These are phyloP conservation scores for Vicugna pacos DNA, from an alignment of 2,113 vertebrate genomes.

Conservation along the genomic window DNA sequence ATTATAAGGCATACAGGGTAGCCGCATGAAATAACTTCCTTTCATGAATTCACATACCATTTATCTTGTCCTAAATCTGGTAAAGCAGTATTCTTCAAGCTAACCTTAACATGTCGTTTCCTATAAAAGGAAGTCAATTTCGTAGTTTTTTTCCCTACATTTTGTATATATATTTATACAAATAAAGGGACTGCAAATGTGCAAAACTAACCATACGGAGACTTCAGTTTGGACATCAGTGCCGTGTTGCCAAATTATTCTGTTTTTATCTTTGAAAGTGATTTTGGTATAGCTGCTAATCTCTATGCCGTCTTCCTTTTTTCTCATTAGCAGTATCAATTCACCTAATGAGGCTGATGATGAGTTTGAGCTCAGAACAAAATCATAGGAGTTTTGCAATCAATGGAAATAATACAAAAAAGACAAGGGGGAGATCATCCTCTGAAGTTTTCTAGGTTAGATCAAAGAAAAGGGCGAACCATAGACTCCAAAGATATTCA, in stretches of 20 bases:
- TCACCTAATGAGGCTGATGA: neutral
- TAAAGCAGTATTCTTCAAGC: neutral
- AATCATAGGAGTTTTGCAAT: neutral
- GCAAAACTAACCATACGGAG: neutral
- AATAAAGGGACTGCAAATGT: neutral
- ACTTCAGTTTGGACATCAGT: neutral
- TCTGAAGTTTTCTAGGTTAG: neutral
- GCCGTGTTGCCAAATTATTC: neutral
- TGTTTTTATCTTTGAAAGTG: constrained; percentile 27
- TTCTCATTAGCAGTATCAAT: neutral
- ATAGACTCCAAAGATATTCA: neutral
- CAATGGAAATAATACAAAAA: neutral
- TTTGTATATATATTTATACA: neutral
- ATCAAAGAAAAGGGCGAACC: neutral
- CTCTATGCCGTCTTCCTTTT: neutral
- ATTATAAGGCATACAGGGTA: neutral
- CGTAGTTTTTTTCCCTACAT: neutral
- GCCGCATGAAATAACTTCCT: neutral
- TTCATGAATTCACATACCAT: neutral
- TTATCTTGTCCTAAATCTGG: neutral
- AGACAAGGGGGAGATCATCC: neutral
- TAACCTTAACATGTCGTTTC: neutral
- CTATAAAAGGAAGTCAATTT: neutral
- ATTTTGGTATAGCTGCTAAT: neutral
- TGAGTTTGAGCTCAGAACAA: neutral